Evolutionary conservation across 2,797 vertebrate species (phyloP).

Genomic region (Coregonus ussuriensis): DNA sequence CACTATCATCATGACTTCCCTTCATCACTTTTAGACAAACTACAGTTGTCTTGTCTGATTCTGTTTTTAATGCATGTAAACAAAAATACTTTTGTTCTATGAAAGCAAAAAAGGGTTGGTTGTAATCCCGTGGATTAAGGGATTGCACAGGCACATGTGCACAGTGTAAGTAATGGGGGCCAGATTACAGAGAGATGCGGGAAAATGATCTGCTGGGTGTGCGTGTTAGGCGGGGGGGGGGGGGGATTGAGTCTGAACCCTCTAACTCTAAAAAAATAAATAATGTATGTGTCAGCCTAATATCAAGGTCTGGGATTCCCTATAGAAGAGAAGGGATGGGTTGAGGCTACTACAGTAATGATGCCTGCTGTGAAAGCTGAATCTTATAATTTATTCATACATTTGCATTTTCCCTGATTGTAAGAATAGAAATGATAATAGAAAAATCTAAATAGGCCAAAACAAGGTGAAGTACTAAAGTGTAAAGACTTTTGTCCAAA

Average conservation of each 20-base stretch:
- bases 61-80: constrained; percentile 47
- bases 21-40: neutral
- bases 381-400: too few species aligned
- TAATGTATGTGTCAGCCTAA: neutral
- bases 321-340: neutral
- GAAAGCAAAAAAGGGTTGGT: constrained; percentile 61
- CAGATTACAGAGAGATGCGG: constrained; percentile 68
- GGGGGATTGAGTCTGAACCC: constrained; percentile 27
- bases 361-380: too few species aligned
- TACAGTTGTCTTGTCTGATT: neutral
- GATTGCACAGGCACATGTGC: constrained; percentile 66
- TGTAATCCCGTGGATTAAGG: constrained; percentile 74
- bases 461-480: too few species aligned
- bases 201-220: constrained; percentile 42
- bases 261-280: constrained; percentile 38
- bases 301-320: too few species aligned
- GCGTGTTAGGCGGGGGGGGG: neutral
- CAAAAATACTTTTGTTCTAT: constrained; percentile 62
- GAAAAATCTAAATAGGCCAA: too few species aligned
- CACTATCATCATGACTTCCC: neutral
- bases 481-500: too few species aligned
- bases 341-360: too few species aligned
- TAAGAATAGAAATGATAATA: neutral
- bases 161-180: constrained; percentile 69
- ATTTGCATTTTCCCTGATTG: neutral